A percentile compares a stretch with the other conserved stretches of the same genome.
Evolutionary conservation across 2,113 vertebrate species (phyloP).

Genomic region (Danio rerio): DNA sequence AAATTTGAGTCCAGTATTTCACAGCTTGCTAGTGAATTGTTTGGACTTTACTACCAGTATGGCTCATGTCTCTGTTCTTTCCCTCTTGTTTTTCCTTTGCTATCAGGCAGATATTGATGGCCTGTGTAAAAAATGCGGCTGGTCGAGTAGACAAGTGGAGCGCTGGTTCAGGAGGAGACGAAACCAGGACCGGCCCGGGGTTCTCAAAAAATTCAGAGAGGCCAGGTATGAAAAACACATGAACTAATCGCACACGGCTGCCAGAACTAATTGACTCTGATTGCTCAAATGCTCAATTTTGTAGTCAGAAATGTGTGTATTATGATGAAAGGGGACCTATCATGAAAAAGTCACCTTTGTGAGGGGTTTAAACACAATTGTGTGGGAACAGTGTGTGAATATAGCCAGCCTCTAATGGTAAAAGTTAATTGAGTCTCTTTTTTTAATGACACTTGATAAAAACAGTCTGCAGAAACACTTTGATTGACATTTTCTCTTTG

Average conservation of each 20-base stretch:
- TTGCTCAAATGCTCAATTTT: not conserved
- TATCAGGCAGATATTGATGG: conserved; percentile 83
- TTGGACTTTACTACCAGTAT: no score
- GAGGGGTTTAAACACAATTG: no score
- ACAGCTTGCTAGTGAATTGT: no score
- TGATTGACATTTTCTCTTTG: no score
- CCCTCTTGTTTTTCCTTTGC: not conserved
- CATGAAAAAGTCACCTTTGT: no score
- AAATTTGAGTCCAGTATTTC: no score
- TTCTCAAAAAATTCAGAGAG: conserved; percentile 91
- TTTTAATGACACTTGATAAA: no score
- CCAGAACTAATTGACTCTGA: not conserved
- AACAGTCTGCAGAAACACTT: no score
- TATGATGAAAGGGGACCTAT: not conserved
- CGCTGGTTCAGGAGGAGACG: conserved; percentile 90
- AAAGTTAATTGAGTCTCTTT: no score
- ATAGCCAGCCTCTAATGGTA: no score
- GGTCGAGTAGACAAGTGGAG: conserved; percentile 82
- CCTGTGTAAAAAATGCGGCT: conserved; percentile 89
- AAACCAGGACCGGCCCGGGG: conserved; percentile 83
- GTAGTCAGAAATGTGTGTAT: not conserved
- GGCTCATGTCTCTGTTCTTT: not conserved
- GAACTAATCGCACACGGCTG: conserved; percentile 5
- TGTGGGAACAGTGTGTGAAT: no score
- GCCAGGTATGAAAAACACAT: conserved; percentile 79